These are phyloP conservation scores for Ciconia nigra DNA, from an alignment of 2,797 vertebrate species.

Conservation along the genomic window DNA sequence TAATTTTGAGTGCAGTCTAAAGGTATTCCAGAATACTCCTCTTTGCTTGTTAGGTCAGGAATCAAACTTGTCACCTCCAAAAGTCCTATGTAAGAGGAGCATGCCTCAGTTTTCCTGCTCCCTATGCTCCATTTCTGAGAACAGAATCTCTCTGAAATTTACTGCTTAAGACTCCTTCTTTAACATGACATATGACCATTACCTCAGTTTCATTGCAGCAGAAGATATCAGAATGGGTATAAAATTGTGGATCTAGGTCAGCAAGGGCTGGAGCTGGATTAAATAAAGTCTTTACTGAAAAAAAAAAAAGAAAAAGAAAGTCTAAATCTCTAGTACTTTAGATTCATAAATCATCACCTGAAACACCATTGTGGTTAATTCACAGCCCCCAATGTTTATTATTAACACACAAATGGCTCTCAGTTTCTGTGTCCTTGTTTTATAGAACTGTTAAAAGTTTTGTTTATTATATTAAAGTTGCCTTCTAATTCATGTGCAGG, in stretches of 20 bases:
- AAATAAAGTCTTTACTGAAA: constrained; percentile 93
- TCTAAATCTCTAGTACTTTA: neutral
- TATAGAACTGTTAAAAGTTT: neutral
- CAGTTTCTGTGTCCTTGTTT: neutral
- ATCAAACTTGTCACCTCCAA: neutral
- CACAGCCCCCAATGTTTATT: neutral
- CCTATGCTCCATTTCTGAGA: neutral
- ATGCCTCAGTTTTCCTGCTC: neutral
- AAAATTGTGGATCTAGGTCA: constrained; percentile 88
- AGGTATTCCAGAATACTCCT: neutral
- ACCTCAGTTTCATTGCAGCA: constrained; percentile 99
- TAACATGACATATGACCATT: constrained; percentile 22
- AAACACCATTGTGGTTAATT: neutral
- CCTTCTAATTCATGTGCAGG: neutral
- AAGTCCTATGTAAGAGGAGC: neutral
- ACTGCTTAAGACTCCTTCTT: neutral
- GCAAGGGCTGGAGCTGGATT: constrained; percentile 91
- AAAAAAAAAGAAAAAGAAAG: neutral
- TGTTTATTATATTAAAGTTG: neutral
- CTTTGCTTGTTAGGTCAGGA: neutral
- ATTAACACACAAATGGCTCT: neutral
- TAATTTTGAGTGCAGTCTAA: neutral
- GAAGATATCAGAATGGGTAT: constrained; percentile 87
- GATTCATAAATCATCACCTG: neutral
- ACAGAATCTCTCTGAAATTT: neutral